Base-by-base conservation (phyloP, 2,113 vertebrate genomes). In the Sturnira hondurensis region DNA sequence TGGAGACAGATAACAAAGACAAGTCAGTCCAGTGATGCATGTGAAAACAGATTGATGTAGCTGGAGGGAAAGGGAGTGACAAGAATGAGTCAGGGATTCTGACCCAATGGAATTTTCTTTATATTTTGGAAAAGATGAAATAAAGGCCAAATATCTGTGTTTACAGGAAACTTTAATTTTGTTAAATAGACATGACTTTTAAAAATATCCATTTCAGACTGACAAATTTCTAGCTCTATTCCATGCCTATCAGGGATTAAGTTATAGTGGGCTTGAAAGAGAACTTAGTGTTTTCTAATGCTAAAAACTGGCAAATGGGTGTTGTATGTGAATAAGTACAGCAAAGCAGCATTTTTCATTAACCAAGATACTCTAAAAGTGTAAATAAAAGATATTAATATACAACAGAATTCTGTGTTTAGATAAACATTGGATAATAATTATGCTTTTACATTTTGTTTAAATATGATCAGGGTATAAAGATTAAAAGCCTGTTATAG, bases 81-180 rank as follows among this genome's bases (percentile, higher is more conserved):
- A 67, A 65, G 24, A 24, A 61, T 45, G 10, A 83, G 28, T 76
- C 7, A 73, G 31, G 31, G 24, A 43, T 26, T 77, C 73, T n/a
- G 41, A 61, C 10, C 26, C 20, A 61, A 12, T 61, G 20, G 19
- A 56, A 83, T 67, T 86, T 47, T 74, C 41, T 77, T 82, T 65
- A n/a, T 89, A 68, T 89, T 95, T 96, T 94, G 16, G 77, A 86
- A 76, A 86, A 81, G 14, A 58, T 70, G 28, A 87, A 82, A 94
- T 80, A 86, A 83, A 45, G 22, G 50, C 33, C 26, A 70, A 86
- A 76, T 52, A 10, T 67, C 36, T 65, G 4, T 5, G 58, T 74
- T 41, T 19, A 74, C 1, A 43, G 28, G 13, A 89, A 24, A 65
- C 56, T 85, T 89, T 47, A 16, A 58, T 61, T 92, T 89, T n/a